phyloP scores from a whole-genome alignment of 1,140 invertebrate genomes.

The Chironomus striatipennis region DNA sequence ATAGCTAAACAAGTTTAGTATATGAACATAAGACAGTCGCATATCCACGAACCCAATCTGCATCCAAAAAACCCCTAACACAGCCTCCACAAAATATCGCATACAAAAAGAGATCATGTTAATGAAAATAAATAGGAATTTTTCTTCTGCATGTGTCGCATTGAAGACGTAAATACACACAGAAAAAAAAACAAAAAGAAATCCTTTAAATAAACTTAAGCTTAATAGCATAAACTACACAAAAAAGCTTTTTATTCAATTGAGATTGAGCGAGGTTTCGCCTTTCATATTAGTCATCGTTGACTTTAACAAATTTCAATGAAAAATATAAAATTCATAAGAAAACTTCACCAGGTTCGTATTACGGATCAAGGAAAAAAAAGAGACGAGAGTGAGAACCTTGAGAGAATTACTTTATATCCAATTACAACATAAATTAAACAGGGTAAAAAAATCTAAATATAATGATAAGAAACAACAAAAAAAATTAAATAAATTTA shows the following conservation, averaged over 20 bases:
- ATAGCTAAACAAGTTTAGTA: too few species aligned
- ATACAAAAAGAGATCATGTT: not conserved
- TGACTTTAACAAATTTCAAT: not conserved
- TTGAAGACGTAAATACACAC: not conserved
- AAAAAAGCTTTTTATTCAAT: not conserved
- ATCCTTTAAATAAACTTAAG: conserved; percentile 1
- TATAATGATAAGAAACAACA: not conserved
- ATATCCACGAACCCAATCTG: too few species aligned
- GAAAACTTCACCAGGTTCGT: too few species aligned
- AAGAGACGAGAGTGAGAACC: not conserved
- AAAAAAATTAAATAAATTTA: not conserved
- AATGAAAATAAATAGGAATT: conserved; percentile 14
- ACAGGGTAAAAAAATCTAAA: not conserved
- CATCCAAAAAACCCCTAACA: too few species aligned
- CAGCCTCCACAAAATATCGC: too few species aligned
- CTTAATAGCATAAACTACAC: not conserved
- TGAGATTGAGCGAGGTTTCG: not conserved
- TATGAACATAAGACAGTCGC: too few species aligned
- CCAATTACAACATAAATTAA: conserved; percentile 14
- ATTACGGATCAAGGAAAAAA: not conserved
- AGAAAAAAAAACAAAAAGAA: not conserved
- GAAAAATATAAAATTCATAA: not conserved
- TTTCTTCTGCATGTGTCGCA: not conserved
- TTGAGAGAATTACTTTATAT: not conserved
- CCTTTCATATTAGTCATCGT: too few species aligned